Evolutionary conservation across 2,888 invertebrate genomes (phyloP).

Genomic region (Tinea trinotella): DNA sequence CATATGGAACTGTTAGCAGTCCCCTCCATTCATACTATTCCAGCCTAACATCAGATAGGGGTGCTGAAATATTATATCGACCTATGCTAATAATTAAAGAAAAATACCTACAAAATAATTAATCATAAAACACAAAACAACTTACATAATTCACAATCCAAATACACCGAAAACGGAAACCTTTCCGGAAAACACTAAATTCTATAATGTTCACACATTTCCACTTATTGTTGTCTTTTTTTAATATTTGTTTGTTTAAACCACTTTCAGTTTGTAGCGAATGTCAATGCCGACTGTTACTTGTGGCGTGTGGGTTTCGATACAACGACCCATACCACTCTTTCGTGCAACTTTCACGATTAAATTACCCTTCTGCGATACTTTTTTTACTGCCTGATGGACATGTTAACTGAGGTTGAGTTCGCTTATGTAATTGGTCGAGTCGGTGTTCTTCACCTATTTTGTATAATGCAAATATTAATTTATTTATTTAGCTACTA

Average conservation of each 20-base stretch:
- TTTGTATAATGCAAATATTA: too few species aligned
- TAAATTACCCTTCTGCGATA: conserved; percentile 5
- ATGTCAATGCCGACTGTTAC: conserved; percentile 12
- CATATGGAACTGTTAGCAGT: too few species aligned
- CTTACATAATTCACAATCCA: not conserved
- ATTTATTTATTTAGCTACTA: too few species aligned
- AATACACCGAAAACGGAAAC: not conserved
- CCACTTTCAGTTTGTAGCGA: not conserved
- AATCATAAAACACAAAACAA: not conserved
- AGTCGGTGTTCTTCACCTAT: too few species aligned
- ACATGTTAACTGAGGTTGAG: too few species aligned
- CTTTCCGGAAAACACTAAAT: not conserved
- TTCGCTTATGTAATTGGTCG: too few species aligned
- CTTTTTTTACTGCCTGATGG: too few species aligned
- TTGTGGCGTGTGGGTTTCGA: not conserved
- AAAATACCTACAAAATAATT: not conserved
- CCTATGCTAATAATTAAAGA: too few species aligned
- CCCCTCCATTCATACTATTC: too few species aligned
- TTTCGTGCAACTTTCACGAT: conserved; percentile 6
- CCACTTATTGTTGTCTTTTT: too few species aligned
- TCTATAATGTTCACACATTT: not conserved
- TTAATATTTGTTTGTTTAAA: not conserved
- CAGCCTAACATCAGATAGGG: too few species aligned
- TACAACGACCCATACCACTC: conserved; percentile 1
- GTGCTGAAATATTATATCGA: too few species aligned